Conservation (phyloP, 2,113 vertebrate species). For the Tenrec ecaudatus region DNA sequence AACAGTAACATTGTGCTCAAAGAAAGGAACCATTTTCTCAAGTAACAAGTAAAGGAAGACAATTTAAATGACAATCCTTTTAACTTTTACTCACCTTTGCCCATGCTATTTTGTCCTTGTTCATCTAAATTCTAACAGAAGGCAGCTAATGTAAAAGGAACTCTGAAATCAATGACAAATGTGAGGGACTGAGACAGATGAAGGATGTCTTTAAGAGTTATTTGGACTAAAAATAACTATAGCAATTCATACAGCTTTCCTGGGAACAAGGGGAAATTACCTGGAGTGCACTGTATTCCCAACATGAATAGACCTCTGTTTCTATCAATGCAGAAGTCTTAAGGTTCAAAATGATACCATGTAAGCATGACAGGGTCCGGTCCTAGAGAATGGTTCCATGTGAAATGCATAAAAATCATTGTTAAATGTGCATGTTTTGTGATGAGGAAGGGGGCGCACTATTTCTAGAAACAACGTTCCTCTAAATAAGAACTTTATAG, state of each 20-base stretch:
- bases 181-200: constrained; percentile 48
- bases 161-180: constrained; percentile 64
- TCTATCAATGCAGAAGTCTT: constrained; percentile 2
- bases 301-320: constrained; percentile 33
- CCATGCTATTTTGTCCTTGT: constrained; percentile 16
- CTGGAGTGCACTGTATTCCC: neutral
- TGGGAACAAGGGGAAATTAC: constrained; percentile 46
- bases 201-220: constrained; percentile 61
- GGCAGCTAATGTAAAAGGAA: constrained; percentile 54
- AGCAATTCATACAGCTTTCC: constrained; percentile 54
- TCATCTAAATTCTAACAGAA: constrained; percentile 63
- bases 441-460: neutral
- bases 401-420: constrained; percentile 7
- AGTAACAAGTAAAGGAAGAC: constrained; percentile 38
- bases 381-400: neutral
- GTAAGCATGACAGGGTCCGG: neutral
- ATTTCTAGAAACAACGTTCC: neutral
- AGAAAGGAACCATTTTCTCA: constrained; percentile 33
- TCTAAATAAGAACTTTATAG: constrained; percentile 49
- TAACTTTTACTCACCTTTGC: constrained; percentile 57
- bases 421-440: neutral
- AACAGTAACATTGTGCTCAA: constrained; percentile 43
- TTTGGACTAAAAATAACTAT: constrained; percentile 71
- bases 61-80: constrained; percentile 71
- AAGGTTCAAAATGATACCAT: constrained; percentile 2